These are phyloP conservation scores for Ecdyonurus torrentis DNA, from an alignment of 2,888 invertebrate species.

Conservation along the genomic window DNA sequence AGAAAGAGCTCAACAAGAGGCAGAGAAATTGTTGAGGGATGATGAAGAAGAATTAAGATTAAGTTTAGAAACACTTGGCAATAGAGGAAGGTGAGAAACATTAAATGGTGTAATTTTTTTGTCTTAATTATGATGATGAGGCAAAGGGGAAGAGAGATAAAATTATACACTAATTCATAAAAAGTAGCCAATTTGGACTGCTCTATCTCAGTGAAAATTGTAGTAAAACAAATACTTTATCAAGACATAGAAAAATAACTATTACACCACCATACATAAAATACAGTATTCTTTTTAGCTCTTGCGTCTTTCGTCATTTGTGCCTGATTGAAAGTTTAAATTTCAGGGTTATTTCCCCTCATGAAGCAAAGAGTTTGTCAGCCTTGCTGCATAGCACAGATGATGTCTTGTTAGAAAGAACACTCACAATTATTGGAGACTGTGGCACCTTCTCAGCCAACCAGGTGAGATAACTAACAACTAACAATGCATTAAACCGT, in stretches of 20 bases:
- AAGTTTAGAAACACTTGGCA: constrained; percentile 20
- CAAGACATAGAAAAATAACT: neutral
- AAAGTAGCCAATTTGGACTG: too few species aligned
- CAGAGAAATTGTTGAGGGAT: constrained; percentile 19
- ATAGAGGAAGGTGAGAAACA: constrained; percentile 20
- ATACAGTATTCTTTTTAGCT: constrained; percentile 5
- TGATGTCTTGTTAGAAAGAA: constrained; percentile 28
- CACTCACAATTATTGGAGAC: constrained; percentile 31
- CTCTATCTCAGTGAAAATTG: too few species aligned
- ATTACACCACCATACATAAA: neutral
- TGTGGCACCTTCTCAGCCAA: constrained; percentile 32
- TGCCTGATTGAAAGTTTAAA: too few species aligned
- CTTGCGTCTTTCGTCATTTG: too few species aligned
- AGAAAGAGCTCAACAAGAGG: constrained; percentile 16
- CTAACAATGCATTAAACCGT: too few species aligned
- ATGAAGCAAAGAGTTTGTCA: constrained; percentile 30
- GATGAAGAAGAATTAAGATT: constrained; percentile 22
- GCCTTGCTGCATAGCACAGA: constrained; percentile 30
- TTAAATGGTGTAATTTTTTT: too few species aligned
- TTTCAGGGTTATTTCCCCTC: constrained; percentile 24
- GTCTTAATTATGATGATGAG: too few species aligned
- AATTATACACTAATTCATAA: too few species aligned
- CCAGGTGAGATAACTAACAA: too few species aligned
- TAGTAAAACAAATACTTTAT: neutral
- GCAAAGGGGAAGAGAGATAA: too few species aligned